Evolutionary conservation across 1,140 invertebrate genomes (phyloP).

Genomic region (Cotesia glomerata): DNA sequence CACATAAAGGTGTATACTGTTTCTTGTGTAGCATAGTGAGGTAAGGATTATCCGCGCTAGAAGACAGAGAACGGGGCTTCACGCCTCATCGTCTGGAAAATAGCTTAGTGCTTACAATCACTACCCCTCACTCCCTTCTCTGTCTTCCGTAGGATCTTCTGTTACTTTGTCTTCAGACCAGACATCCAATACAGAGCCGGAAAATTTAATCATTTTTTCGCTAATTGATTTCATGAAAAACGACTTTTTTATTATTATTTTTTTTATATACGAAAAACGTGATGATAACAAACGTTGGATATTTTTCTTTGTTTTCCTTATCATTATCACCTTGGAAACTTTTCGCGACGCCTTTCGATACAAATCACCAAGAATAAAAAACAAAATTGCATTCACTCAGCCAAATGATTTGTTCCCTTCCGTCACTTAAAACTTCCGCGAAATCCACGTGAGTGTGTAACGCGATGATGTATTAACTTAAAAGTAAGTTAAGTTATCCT

Average conservation of each 20-base stretch:
- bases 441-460: slow-evolving; percentile 31
- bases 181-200: not conserved
- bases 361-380: not conserved
- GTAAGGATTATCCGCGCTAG: slow-evolving; percentile 61
- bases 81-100: slow-evolving; percentile 66
- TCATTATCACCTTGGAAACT: not conserved
- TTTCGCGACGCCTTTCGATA: slow-evolving; percentile 8
- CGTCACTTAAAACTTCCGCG: not conserved
- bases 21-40: slow-evolving; percentile 36
- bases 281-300: slow-evolving; percentile 22
- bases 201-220: slow-evolving; percentile 47
- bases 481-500: not conserved
- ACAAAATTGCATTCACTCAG: slow-evolving; percentile 13
- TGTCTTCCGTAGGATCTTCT: not conserved
- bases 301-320: slow-evolving; percentile 6
- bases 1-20: too few relatives aligned
- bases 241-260: not conserved
- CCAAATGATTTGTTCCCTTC: slow-evolving; percentile 14
- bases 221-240: slow-evolving; percentile 17
- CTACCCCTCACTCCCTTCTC: slow-evolving; percentile 27
- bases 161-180: slow-evolving; percentile 13
- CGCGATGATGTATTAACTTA: not conserved
- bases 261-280: slow-evolving; percentile 22
- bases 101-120: slow-evolving; percentile 63
- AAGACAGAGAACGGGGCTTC: slow-evolving; percentile 58